Conservation (phyloP, 1,140 invertebrate genomes). For the Adelges cooleyi region DNA sequence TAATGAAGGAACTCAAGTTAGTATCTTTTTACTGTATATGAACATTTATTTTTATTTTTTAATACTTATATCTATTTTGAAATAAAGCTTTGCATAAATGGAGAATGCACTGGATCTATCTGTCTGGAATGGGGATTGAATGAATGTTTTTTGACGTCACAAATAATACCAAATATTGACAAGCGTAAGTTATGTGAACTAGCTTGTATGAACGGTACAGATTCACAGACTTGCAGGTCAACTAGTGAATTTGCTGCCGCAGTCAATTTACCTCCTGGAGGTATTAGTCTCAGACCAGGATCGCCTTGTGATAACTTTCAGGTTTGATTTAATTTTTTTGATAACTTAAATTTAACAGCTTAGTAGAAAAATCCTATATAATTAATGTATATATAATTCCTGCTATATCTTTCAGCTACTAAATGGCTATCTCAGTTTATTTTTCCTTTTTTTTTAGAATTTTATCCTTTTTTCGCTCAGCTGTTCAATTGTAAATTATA, state of each 20-base stretch:
- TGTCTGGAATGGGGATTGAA: constrained; percentile 88
- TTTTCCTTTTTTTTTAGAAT: too few relatives aligned
- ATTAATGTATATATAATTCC: too few relatives aligned
- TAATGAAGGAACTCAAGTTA: constrained; percentile 63
- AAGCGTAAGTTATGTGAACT: constrained; percentile 86
- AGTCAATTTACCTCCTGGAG: constrained; percentile 66
- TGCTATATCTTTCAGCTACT: too few relatives aligned
- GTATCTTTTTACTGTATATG: constrained; percentile 28
- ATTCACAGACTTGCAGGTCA: constrained; percentile 64
- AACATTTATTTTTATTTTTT: constrained; percentile 9
- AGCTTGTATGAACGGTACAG: constrained; percentile 80
- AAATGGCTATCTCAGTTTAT: too few relatives aligned
- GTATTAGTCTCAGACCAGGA: constrained; percentile 79
- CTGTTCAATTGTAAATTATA: too few relatives aligned
- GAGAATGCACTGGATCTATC: constrained; percentile 90
- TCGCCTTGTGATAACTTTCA: constrained; percentile 98
- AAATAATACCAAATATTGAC: constrained; percentile 65
- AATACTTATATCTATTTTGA: constrained; percentile 14
- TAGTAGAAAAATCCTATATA: too few relatives aligned
- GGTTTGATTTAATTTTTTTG: constrained; percentile 39
- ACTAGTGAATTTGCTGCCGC: constrained; percentile 68
- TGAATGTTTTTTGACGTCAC: constrained; percentile 91
- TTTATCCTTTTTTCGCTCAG: too few relatives aligned
- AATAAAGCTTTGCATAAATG: constrained; percentile 74
- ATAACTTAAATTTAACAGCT: too few relatives aligned